Base-by-base conservation (phyloP, 2,888 invertebrate genomes). In the Byasa hedistus region DNA sequence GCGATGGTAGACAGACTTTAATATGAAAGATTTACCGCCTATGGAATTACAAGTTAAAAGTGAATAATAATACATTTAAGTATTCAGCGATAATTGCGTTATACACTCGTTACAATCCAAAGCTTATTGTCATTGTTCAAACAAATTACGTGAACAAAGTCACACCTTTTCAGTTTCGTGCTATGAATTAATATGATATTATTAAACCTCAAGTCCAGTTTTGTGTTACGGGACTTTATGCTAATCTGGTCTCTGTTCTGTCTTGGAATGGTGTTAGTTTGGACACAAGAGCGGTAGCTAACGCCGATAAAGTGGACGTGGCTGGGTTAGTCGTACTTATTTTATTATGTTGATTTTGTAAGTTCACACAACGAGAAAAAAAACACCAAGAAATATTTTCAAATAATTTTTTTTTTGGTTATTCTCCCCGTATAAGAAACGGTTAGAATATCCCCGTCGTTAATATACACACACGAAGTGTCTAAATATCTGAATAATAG, bases 151-250 rank as follows among this genome's bases (percentile, higher is more conserved):
- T 62, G 58, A 51, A 57, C 51, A 58, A 66, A 66, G 36, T 66
- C 66, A 66, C 66, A 66, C 66, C 66, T n/a, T 66, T 65, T 66
- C 57, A 57, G 39, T 54, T 66, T 57, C 66, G 66, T 66, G 66
- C 66, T 66, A 57, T 58, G 66, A 66, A 66, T 66, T 62, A 62
- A 62, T 66, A 62, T 66, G 57, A 66, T 66, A 62, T 58, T 39
- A 61, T 66, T 66, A 61, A 66, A 32, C 62, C 57, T 10, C 27
- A 44, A 55, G 36, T 56, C 65, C 60, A 64, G 56, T 56, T 60
- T 55, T 51, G 52, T 44, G 58, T 55, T 66, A 62, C 66, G 66
- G 66, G 66, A 62, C 55, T 66, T 66, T 66, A 66, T 66, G 66
- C 57, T 66, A 62, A 66, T 66, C 44, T 54, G 51, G 61, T 32